Base-by-base conservation (phyloP, 1,140 invertebrate genomes). In the Aethina tumida region DNA sequence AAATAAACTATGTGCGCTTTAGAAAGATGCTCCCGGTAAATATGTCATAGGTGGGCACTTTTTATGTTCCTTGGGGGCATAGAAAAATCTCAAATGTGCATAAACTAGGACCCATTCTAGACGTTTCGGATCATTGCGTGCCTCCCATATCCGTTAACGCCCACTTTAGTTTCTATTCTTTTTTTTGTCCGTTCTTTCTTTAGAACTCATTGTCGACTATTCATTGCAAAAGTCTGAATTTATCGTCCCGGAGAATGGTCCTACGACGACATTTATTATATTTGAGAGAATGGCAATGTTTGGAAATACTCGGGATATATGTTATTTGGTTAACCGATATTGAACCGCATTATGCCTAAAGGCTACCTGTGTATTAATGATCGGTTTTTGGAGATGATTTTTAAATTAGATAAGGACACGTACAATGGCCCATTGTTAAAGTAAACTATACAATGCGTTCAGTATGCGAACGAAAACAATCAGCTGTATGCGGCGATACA, bases 191-290 rank as follows among this genome's bases (percentile, higher is more conserved):
- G n/a, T n/a, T n/a, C n/a, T n/a, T n/a, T n/a, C n/a, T n/a, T n/a
- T n/a, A n/a, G n/a, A n/a, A n/a, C n/a, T n/a, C n/a, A n/a, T n/a
- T n/a, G n/a, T 5, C 39, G 39, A 35, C 39, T 41, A 41, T 41
- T 41, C 39, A 41, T 41, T 35, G 32, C 39, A 41, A 35, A 39
- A 35, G 16, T 41, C 30, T 35, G 14, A 27, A 41, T 41, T 41
- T 41, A 41, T 41, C 26, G 31, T 41, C 29, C n/a, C 8, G 25
- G 30, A 33, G 27, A 40, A 33, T 27, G 38, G 17, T 34, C 15
- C 13, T n/a, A n/a, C 24, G 33, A 37, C 29, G 41, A 43, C 34
- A 37, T 43, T 43, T 43, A 43, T 43, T 43, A 43, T 33, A 35
- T 27, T 30, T n/a, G 22, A 43, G 32, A 43, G 34, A 43, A 43